A percentile compares a stretch with the other conserved stretches of the same genome.
Conservation (phyloP, 2,888 invertebrate genomes). For the Lamellibrachia satsuma region DNA sequence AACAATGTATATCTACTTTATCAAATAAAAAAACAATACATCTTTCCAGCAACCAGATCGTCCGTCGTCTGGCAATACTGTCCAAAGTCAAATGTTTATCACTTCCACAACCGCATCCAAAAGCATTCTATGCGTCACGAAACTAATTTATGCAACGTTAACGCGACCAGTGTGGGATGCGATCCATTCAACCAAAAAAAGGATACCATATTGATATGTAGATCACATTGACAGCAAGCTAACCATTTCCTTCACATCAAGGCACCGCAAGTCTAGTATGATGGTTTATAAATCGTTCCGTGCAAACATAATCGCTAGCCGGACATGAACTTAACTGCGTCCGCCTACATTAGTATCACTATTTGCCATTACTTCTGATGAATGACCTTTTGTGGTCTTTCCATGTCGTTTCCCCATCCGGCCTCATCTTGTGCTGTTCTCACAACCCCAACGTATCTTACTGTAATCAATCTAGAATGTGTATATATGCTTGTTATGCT, state of each 20-base stretch:
- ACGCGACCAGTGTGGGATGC: too few species aligned
- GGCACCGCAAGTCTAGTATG: neutral
- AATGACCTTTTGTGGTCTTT: constrained; percentile 5
- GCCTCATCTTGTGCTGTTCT: neutral
- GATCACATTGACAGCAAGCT: neutral
- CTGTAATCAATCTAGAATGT: neutral
- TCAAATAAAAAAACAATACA: neutral
- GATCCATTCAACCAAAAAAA: too few species aligned
- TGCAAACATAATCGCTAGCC: neutral
- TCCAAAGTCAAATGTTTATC: neutral
- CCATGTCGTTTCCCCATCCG: neutral
- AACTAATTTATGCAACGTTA: neutral
- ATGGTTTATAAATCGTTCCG: neutral
- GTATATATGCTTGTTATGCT: neutral
- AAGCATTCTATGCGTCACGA: neutral
- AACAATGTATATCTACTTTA: neutral
- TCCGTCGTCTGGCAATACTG: neutral
- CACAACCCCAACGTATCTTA: neutral
- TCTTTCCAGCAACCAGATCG: neutral
- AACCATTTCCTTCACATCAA: neutral
- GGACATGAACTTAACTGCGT: neutral
- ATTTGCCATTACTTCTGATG: neutral
- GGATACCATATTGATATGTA: neutral
- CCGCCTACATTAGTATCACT: neutral
- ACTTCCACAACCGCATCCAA: neutral